A percentile compares a stretch with the other conserved stretches of the same genome.
Evolutionary conservation across 2,888 invertebrate species (phyloP).

Genomic region (Psococerastis gibbosa): DNA sequence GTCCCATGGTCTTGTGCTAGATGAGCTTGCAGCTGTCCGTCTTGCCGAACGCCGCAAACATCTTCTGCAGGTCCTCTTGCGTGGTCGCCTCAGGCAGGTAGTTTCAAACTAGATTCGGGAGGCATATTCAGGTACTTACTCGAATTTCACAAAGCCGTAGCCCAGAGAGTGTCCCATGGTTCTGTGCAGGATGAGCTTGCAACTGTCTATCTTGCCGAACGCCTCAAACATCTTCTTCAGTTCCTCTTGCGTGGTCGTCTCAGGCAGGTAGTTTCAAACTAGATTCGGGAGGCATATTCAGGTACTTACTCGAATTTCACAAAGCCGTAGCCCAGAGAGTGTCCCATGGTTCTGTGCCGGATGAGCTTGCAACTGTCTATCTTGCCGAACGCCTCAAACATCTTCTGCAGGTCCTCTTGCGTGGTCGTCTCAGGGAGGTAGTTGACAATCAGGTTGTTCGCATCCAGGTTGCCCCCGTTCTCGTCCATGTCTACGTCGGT

Average conservation of each 20-base stretch:
- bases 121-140: no score
- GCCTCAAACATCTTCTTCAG: constrained; percentile 36
- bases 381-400: constrained; percentile 37
- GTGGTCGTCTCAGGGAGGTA: constrained; percentile 38
- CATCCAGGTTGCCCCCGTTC: constrained; percentile 15
- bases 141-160: constrained; percentile 7
- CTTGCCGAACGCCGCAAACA: no score
- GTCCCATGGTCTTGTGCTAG: no score
- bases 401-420: constrained; percentile 37
- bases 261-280: no score
- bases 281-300: no score
- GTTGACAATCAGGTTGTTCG: constrained; percentile 37
- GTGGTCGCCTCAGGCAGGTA: no score
- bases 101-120: no score
- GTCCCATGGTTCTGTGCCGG: constrained; percentile 28
- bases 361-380: constrained; percentile 37
- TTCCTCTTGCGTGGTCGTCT: constrained; percentile 37
- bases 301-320: constrained; percentile 1
- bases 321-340: constrained; percentile 7
- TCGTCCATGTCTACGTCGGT: neutral
- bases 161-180: constrained; percentile 16
- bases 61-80: no score
- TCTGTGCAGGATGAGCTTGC: constrained; percentile 36
- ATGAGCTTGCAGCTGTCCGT: no score
- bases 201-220: constrained; percentile 37